phyloP scores from a whole-genome alignment of 2,113 vertebrate species.

The Grus americana region DNA sequence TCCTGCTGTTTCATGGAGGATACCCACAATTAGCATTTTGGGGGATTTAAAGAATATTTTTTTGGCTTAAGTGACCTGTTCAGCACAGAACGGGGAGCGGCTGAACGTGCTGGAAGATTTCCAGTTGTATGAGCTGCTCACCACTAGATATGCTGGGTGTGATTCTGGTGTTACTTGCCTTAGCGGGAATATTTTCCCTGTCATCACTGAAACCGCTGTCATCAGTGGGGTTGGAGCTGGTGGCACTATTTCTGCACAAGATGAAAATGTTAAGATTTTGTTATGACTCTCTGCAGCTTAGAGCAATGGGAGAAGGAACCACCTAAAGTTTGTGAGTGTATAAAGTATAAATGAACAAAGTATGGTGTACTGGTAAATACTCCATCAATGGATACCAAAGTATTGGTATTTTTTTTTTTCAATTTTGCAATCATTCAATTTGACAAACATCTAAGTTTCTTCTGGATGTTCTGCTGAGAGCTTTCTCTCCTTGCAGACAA shows the following conservation, averaged over 20 bases:
- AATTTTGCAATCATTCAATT: neutral
- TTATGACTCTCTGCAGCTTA: neutral
- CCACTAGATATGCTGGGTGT: neutral
- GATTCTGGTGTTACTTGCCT: neutral
- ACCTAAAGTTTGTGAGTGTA: neutral
- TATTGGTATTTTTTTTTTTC: neutral
- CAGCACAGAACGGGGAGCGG: neutral
- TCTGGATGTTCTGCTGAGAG: neutral
- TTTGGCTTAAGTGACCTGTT: neutral
- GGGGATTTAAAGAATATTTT: neutral
- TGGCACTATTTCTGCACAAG: neutral
- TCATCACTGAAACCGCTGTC: neutral
- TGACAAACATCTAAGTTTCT: neutral
- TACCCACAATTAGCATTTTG: neutral
- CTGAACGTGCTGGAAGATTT: neutral
- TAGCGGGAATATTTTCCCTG: neutral
- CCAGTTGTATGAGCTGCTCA: neutral
- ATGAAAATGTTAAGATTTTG: neutral
- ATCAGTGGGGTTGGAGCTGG: neutral
- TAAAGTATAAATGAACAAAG: neutral
- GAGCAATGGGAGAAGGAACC: neutral
- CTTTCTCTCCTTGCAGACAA: neutral
- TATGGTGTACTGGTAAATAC: neutral
- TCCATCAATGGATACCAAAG: neutral
- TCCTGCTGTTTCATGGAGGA: neutral